Evolutionary conservation across 1,140 invertebrate species (phyloP), one percentile per base, ranked within the genome.

Genomic region (Diachasma alloeum): DNA sequence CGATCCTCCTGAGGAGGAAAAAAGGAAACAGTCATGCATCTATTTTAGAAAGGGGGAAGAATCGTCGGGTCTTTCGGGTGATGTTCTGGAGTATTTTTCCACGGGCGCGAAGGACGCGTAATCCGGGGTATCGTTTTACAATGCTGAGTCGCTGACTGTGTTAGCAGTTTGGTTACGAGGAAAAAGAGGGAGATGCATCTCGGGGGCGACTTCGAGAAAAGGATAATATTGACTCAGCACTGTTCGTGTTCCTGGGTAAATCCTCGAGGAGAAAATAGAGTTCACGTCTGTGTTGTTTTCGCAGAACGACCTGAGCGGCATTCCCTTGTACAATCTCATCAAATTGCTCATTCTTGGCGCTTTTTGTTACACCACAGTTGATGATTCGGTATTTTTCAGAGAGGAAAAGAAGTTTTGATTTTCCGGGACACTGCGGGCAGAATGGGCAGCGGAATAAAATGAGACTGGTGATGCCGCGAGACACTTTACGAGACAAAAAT

Each of bases 141-240:
- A 82, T 83, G 76, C 81, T 56, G 76, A 77, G 78, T 78, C 71
- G 56, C 44, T 74, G 37, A 24, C 69, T 78, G 69, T 70, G 76
- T 72, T 72, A 19, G 77, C 77, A 78, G 77, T 81, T 81, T 76
- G 77, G 77, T 79, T 80, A 67, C 71, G 76, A 75, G 72, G 74
- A 73, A 72, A 75, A 77, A 80, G 70, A 71, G 76, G 59, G 22
- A 37, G 39, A 67, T 44, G 44, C 37, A 75, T 46, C 22, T 31
- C 66, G 22, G 46, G 46, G 53, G 72, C 66, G 72, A 78, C 78
- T 79, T 72, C 36, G 79, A 78, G 81, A 81, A 83, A 85, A 83
- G 81, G 78, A 85, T 83, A 85, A 85, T 83, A 85, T 85, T 85
- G 81, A 83, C 83, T 83, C 81, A 85, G 82, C 80, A 81, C 81